phyloP scores from a whole-genome alignment of 2,797 vertebrate genomes.

The Lophius americanus region DNA sequence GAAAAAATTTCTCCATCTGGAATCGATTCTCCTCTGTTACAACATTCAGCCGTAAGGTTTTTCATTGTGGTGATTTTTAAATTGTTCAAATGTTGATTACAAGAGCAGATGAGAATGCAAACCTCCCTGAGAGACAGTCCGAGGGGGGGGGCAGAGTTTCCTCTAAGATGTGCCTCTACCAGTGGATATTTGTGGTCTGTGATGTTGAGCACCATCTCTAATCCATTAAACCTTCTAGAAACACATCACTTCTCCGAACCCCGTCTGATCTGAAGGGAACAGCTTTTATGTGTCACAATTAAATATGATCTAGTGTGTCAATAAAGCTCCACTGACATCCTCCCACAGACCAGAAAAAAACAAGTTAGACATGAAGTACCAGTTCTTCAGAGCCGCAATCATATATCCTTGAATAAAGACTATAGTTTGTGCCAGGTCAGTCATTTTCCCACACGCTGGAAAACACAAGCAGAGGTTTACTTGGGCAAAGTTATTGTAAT shows the following conservation, averaged over 20 bases:
- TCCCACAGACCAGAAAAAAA: conserved; percentile 57
- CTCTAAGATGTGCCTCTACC: conserved; percentile 35
- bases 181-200: conserved; percentile 46
- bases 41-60: conserved; percentile 35
- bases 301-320: conserved; percentile 62
- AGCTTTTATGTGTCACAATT: conserved; percentile 56
- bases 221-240: conserved; percentile 35
- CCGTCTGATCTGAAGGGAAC: conserved; percentile 50
- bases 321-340: conserved; percentile 60
- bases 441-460: conserved; percentile 45
- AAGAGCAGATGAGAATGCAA: conserved; percentile 56
- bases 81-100: conserved; percentile 59
- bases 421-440: conserved; percentile 44
- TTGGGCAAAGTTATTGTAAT: conserved; percentile 19
- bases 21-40: conserved; percentile 41
- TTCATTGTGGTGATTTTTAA: conserved; percentile 36
- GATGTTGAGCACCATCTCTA: conserved; percentile 32
- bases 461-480: conserved; percentile 22
- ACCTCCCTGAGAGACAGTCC: conserved; percentile 42
- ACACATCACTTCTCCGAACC: conserved; percentile 42
- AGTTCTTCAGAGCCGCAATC: conserved; percentile 49
- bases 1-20: conserved; percentile 58
- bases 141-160: conserved; percentile 2
- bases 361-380: conserved; percentile 64
- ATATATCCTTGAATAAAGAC: conserved; percentile 46